Evolutionary conservation across 1,140 invertebrate genomes (phyloP).

Genomic region (Hormaphis cornu): DNA sequence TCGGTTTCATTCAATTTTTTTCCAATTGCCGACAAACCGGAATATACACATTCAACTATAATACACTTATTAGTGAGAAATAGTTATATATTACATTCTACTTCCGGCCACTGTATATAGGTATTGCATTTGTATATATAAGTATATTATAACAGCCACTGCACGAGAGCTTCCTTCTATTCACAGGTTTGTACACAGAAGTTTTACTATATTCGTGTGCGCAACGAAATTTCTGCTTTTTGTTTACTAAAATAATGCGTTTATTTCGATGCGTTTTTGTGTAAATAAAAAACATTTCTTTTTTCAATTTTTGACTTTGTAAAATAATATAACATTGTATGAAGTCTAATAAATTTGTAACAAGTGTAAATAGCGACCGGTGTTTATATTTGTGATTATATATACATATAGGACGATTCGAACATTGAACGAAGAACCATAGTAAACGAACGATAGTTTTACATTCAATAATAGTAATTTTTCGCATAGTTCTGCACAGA

Average conservation of each 20-base stretch:
- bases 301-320: too few relatives aligned
- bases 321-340: too few relatives aligned
- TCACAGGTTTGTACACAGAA: not conserved
- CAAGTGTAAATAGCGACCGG: too few relatives aligned
- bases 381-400: too few relatives aligned
- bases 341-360: too few relatives aligned
- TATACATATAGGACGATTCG: too few relatives aligned
- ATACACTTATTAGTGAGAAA: not conserved
- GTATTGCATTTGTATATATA: conserved; percentile 5
- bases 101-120: not conserved
- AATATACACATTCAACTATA: not conserved
- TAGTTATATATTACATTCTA: not conserved
- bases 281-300: too few relatives aligned
- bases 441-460: not conserved
- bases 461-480: not conserved
- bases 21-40: not conserved
- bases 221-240: not conserved
- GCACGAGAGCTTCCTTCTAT: conserved; percentile 23
- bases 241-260: not conserved
- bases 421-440: too few relatives aligned
- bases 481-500: not conserved
- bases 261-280: not conserved
- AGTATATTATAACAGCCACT: too few relatives aligned
- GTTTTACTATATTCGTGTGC: not conserved
- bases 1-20: conserved; percentile 16